Evolutionary conservation across 2,113 vertebrate species (phyloP), one percentile per base, ranked within the genome.

Genomic region (Channa maculata): DNA sequence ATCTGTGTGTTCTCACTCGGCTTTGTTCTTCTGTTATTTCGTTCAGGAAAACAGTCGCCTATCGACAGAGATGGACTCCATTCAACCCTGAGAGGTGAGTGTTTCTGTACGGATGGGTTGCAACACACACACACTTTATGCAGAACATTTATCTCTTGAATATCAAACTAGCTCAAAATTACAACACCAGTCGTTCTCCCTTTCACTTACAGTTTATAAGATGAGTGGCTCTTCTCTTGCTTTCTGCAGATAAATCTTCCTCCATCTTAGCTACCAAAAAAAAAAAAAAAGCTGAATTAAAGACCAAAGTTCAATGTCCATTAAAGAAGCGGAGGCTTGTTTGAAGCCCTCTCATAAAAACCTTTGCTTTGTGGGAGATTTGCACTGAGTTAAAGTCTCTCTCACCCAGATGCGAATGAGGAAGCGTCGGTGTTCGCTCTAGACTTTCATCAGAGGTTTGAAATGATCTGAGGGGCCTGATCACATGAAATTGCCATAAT

Each of bases 81-180:
- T 83, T 50, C 82, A 71, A 54, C 74, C 74, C 3, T 87, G 85
- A 89, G 74, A 71, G 71, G 87, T 83, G 45, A 75, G 85, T 48
- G 5, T 37, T 12, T n/a, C 24, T 45, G 37, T 11, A 13, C 38
- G 2, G 14, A 53, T 5, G 0, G 13, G 1, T 15, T 8, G 12
- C 12, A 24, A 24, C 24, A 24, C 24, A 24, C 24, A 24, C 24
- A 24, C 24, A 24, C 24, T 24, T 24, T 24, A 24, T 24, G 24
- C 24, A 24, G 24, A 24, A 24, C 24, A 24, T 24, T 24, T 24
- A 24, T 24, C 24, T 24, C 24, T 24, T 24, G 24, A 24, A 24
- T 24, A 24, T 4, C 24, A 51, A 8, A 44, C 24, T 24, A 24
- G 24, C 15, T 8, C 3, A 0, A 44, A 51, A 36, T 8, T 39